These are phyloP conservation scores for Drosophila ohnishii DNA, from an alignment of 1,140 invertebrate species.

Conservation along the genomic window DNA sequence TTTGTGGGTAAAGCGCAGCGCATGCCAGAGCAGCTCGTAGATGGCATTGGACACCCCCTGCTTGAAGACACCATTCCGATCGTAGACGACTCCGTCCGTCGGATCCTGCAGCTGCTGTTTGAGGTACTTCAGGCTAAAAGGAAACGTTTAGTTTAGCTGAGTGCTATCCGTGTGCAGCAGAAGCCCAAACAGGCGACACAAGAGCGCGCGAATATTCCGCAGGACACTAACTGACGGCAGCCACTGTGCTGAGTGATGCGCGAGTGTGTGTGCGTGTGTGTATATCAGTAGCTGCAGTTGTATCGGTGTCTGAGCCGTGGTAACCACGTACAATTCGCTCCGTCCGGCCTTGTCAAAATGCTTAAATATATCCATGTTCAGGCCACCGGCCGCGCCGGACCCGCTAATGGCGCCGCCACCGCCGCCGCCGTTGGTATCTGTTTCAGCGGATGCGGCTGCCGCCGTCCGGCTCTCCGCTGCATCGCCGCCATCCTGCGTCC, in stretches of 20 bases:
- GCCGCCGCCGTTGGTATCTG: slow-evolving; percentile 46
- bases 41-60: slow-evolving; percentile 84
- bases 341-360: slow-evolving; percentile 76
- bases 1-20: slow-evolving; percentile 87
- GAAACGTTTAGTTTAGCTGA: slow-evolving; percentile 51
- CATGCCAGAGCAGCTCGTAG: slow-evolving; percentile 87
- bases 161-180: slow-evolving; percentile 9
- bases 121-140: slow-evolving; percentile 79
- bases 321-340: slow-evolving; percentile 76
- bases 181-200: slow-evolving; percentile 30
- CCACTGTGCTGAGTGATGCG: slow-evolving; percentile 25
- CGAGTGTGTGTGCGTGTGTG: slow-evolving; percentile 25
- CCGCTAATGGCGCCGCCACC: not conserved
- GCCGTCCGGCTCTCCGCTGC: slow-evolving; percentile 22
- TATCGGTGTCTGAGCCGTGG: slow-evolving; percentile 31
- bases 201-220: slow-evolving; percentile 37
- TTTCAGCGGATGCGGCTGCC: slow-evolving; percentile 18
- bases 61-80: slow-evolving; percentile 64
- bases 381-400: slow-evolving; percentile 19
- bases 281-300: slow-evolving; percentile 23
- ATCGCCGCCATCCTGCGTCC: slow-evolving; percentile 39
- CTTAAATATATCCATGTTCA: slow-evolving; percentile 75
- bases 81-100: slow-evolving; percentile 72
- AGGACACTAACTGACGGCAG: slow-evolving; percentile 34
- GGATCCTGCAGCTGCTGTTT: slow-evolving; percentile 74